Conservation (phyloP, 64 coral and sea anemone genomes). For the Pocillopora verrucosa region DNA sequence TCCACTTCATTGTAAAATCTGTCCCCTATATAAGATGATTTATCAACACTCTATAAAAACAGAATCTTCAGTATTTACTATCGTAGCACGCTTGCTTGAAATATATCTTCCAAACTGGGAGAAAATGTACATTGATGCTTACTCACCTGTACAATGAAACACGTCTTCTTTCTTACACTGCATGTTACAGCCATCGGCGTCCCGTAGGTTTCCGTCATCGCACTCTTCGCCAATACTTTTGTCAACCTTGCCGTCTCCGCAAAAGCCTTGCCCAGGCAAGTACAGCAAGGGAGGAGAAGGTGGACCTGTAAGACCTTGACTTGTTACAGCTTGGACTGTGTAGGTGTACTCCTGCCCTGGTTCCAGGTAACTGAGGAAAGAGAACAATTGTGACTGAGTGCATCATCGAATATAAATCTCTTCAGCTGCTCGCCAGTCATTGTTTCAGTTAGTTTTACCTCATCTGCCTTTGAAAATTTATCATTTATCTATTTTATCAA, state of each 20-base stretch:
- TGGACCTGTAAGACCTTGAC: slow-evolving; percentile 47
- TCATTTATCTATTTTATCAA: no score
- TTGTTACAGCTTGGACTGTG: slow-evolving; percentile 80
- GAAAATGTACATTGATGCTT: not conserved
- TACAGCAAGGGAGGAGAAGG: slow-evolving; percentile 81
- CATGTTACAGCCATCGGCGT: slow-evolving; percentile 94
- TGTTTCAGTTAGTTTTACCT: no score
- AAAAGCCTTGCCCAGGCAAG: slow-evolving; percentile 85
- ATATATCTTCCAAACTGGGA: no score
- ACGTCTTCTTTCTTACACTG: slow-evolving; percentile 97
- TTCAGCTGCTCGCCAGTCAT: not conserved
- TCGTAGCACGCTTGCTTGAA: no score
- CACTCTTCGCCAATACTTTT: slow-evolving; percentile 82
- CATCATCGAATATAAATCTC: no score
- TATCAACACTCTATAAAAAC: not conserved
- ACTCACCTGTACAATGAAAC: slow-evolving; percentile 88
- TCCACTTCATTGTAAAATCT: no score
- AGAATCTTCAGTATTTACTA: not conserved
- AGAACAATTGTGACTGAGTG: not conserved
- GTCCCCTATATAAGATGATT: no score
- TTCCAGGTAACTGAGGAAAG: slow-evolving; percentile 21
- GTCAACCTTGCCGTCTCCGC: slow-evolving; percentile 90
- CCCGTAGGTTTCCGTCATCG: slow-evolving; percentile 94
- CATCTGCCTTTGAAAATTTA: no score
- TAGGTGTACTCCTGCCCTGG: slow-evolving; percentile 62